Conservation (phyloP, 2,797 vertebrate species). For the Sebastes umbrosus region DNA sequence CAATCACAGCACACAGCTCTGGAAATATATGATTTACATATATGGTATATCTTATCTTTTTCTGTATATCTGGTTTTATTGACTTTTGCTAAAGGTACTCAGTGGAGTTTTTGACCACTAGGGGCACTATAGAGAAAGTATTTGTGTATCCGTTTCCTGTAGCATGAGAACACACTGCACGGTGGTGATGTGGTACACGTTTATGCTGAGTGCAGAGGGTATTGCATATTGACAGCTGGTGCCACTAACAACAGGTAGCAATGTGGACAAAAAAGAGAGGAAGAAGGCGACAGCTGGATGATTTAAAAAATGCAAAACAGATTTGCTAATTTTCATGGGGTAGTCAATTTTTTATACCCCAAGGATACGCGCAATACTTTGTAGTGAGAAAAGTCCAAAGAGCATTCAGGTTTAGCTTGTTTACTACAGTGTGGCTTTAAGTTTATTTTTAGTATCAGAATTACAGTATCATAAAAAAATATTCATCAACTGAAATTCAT, state of each 20-base stretch:
- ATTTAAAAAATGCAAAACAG: conserved; percentile 16
- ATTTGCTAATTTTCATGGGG: background rate
- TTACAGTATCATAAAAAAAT: background rate
- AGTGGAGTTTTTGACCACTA: background rate
- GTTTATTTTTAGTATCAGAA: background rate
- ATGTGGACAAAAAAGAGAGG: background rate
- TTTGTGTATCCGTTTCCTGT: background rate
- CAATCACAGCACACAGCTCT: background rate
- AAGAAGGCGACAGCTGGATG: background rate
- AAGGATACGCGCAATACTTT: background rate
- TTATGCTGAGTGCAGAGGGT: background rate
- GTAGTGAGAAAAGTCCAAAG: background rate
- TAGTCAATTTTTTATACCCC: background rate
- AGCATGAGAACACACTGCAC: background rate
- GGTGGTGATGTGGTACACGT: background rate
- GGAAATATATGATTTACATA: background rate
- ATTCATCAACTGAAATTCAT: background rate
- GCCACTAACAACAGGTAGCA: background rate
- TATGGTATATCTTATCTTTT: background rate
- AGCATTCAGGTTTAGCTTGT: conserved; percentile 8
- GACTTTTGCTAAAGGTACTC: background rate
- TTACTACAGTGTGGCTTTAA: background rate
- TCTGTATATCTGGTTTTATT: background rate
- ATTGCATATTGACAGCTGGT: background rate
- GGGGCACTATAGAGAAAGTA: background rate